Evolutionary conservation across 1,140 invertebrate species (phyloP).

Genomic region (Manduca sexta): DNA sequence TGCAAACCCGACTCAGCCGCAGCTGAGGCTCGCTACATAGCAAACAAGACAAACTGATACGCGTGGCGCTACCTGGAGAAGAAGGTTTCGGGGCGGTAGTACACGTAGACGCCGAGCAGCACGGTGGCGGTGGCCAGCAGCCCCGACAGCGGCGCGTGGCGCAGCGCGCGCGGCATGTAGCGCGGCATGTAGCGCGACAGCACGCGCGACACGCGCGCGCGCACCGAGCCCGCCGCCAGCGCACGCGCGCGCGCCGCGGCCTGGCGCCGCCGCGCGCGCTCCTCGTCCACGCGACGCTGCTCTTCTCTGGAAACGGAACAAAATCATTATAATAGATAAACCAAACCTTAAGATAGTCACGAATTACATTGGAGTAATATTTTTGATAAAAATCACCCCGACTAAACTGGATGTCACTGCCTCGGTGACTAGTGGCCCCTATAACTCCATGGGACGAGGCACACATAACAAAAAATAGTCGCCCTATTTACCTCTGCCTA

Average conservation of each 20-base stretch:
- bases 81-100: constrained; percentile 63
- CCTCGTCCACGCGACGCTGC: constrained; percentile 67
- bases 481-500: too few relatives aligned
- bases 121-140: constrained; percentile 71
- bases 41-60: constrained; percentile 59
- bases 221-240: constrained; percentile 9
- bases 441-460: too few relatives aligned
- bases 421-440: too few relatives aligned
- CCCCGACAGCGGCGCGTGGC: constrained; percentile 30
- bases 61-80: constrained; percentile 61
- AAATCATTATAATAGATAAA: not conserved
- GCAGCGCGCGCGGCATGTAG: constrained; percentile 15
- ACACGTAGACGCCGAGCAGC: constrained; percentile 70
- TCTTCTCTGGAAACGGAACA: constrained; percentile 60
- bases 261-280: constrained; percentile 57
- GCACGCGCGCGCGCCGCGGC: constrained; percentile 32
- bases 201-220: constrained; percentile 16
- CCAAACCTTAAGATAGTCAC: too few relatives aligned
- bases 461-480: too few relatives aligned
- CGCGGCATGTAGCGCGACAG: constrained; percentile 20
- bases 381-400: too few relatives aligned
- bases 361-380: too few relatives aligned
- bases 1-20: not conserved
- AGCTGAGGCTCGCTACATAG: too few relatives aligned
- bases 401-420: too few relatives aligned